Evolutionary conservation across 2,797 vertebrate genomes (phyloP), one percentile per base, ranked within the genome.

Genomic region (Echeneis naucrates): DNA sequence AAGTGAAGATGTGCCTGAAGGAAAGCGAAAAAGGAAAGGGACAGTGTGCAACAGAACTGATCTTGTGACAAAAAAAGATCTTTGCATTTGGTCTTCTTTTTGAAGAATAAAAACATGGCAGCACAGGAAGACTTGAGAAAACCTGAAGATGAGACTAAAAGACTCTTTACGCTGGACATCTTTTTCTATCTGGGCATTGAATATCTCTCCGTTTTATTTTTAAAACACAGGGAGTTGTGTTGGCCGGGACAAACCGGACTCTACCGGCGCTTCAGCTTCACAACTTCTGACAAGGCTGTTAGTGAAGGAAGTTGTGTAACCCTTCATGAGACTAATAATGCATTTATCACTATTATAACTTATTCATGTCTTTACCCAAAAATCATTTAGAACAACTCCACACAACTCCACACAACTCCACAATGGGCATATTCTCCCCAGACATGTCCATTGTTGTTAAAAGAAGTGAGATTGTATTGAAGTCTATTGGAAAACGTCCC

Each of bases 261-360:
- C 44, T 67, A 35, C 51, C 48, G 27, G 33, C 13, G 17, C 57
- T 50, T 72, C 66, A 30, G 57, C 52, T 38, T 70, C 35, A 9
- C 48, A 57, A 59, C 35, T 73, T 73, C 47, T 40, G n/a, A 2
- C 72, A 71, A 59, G 47, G 52, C 4, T 38, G 52, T 82, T 72
- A 82, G 70, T 45, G 27, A 50, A 17, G 26, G 57, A 69, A 78
- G 56, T 68, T 80, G 58, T 81, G 76, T 65, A n/a, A n/a, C n/a
- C n/a, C n/a, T n/a, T n/a, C n/a, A n/a, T n/a, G n/a, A n/a, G n/a
- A n/a, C n/a, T n/a, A n/a, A n/a, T n/a, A n/a, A n/a, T n/a, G n/a
- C n/a, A n/a, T n/a, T n/a, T n/a, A n/a, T n/a, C n/a, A n/a, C n/a
- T n/a, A n/a, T n/a, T n/a, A n/a, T n/a, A n/a, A n/a, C n/a, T n/a